Conservation (phyloP, 2,888 invertebrate genomes). For the Ormia ochracea region DNA sequence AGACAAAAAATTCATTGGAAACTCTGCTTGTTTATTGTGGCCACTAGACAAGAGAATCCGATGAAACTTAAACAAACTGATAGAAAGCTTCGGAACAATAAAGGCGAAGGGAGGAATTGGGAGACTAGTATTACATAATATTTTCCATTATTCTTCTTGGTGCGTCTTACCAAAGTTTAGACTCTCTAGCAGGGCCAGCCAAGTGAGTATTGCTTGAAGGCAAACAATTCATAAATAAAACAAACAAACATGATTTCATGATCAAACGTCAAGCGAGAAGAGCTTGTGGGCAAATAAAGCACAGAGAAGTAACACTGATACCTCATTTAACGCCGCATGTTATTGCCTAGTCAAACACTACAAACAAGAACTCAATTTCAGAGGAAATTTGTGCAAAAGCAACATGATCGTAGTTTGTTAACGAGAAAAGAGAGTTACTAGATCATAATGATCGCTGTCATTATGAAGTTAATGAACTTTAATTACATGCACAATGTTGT, state of each 20-base stretch:
- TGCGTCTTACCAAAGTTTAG: neutral
- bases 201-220: neutral
- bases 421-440: too few relatives aligned
- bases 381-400: too few relatives aligned
- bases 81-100: neutral
- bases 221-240: conserved; percentile 4
- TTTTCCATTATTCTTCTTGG: neutral
- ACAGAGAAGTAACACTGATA: neutral
- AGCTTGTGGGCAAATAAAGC: neutral
- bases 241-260: conserved; percentile 12
- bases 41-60: neutral
- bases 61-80: neutral
- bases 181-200: neutral
- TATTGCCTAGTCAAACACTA: neutral
- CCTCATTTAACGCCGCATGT: neutral
- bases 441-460: too few relatives aligned
- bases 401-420: too few relatives aligned
- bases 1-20: conserved; percentile 11
- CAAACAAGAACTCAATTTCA: too few relatives aligned
- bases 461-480: conserved; percentile 51
- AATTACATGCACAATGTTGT: conserved; percentile 4
- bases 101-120: neutral
- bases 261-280: neutral
- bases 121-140: conserved; percentile 16
- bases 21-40: neutral